phyloP scores from a whole-genome alignment of 2,888 invertebrate species.

The Artemia sinica region DNA sequence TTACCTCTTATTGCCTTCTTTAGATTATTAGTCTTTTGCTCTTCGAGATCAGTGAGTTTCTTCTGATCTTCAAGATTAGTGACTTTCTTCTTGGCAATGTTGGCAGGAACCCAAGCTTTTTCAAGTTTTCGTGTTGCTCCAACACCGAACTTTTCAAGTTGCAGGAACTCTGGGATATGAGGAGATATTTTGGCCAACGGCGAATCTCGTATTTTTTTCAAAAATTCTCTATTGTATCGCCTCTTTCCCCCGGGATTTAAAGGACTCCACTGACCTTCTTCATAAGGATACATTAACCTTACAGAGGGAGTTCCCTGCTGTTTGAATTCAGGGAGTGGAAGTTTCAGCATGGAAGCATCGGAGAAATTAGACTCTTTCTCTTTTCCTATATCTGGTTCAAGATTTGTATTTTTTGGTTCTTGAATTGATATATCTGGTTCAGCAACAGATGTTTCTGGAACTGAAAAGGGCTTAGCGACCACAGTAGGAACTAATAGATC shows the following conservation, averaged over 20 bases:
- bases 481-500: no score
- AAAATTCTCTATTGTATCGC: conserved; percentile 60
- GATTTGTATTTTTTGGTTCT: no score
- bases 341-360: no score
- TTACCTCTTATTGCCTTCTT: conserved; percentile 69
- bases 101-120: conserved; percentile 75
- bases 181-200: conserved; percentile 57
- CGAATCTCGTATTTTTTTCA: conserved; percentile 54
- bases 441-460: no score
- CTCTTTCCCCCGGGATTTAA: conserved; percentile 58
- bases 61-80: conserved; percentile 27
- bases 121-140: conserved; percentile 41
- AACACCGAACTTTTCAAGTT: no score
- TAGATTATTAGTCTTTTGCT: conserved; percentile 30
- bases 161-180: conserved; percentile 29
- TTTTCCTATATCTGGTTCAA: no score
- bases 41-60: conserved; percentile 26
- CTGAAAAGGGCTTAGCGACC: no score
- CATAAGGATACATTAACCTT: neutral
- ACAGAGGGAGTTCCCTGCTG: no score
- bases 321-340: no score
- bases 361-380: no score
- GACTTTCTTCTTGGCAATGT: conserved; percentile 35
- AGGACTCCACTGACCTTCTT: conserved; percentile 67
- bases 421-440: no score